Conservation (phyloP, 1,140 invertebrate species). For the Globodera ellingtonae region DNA sequence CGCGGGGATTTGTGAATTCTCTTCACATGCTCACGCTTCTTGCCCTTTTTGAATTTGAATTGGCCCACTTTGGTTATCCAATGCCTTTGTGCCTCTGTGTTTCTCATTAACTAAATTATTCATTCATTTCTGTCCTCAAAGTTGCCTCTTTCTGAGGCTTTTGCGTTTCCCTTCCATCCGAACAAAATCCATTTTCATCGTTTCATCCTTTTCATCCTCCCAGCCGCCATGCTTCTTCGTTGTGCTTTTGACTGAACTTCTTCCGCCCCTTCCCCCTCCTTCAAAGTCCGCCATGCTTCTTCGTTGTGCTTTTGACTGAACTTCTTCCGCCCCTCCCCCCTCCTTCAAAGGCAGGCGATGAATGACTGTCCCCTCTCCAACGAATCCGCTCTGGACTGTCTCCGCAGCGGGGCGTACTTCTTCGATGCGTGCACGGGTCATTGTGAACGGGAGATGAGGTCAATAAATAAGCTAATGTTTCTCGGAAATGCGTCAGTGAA, state of each 20-base stretch:
- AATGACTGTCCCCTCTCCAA: conserved; percentile 22
- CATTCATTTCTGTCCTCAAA: not conserved
- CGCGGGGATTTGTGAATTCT: too few species aligned
- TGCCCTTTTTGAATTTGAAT: not conserved
- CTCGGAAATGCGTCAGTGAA: too few species aligned
- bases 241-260: not conserved
- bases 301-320: not conserved
- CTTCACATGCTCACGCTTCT: not conserved
- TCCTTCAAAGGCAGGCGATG: not conserved
- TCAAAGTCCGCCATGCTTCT: too few species aligned
- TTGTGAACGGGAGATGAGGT: conserved; percentile 27
- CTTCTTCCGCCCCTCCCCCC: not conserved
- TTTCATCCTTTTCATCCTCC: too few species aligned
- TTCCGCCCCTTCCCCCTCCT: not conserved
- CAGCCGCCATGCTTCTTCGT: too few species aligned
- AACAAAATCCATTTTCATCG: not conserved
- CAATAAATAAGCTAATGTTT: too few species aligned
- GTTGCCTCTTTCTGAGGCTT: not conserved
- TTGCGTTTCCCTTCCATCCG: not conserved
- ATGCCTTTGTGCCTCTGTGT: not conserved
- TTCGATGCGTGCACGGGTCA: conserved; percentile 28
- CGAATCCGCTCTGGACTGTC: conserved; percentile 17
- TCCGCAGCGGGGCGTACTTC: conserved; percentile 12
- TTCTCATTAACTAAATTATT: not conserved
- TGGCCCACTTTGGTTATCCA: not conserved